phyloP scores from a whole-genome alignment of 2,888 invertebrate genomes.

The Alloplasta piceator region DNA sequence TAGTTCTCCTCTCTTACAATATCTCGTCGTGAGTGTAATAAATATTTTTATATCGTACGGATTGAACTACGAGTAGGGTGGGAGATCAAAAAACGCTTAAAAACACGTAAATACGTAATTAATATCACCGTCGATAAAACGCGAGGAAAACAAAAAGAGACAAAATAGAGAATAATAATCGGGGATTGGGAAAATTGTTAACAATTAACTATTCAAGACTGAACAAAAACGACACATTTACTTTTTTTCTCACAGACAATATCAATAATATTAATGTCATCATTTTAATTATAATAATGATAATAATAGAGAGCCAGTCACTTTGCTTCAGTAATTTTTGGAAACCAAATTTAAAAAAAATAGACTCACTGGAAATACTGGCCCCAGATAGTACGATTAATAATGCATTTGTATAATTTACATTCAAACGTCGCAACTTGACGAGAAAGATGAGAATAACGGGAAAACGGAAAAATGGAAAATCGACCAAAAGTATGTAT shows the following conservation, averaged over 20 bases:
- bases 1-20: background rate
- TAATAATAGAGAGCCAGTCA: constrained; percentile 54
- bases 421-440: constrained; percentile 34
- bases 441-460: constrained; percentile 33
- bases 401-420: constrained; percentile 1
- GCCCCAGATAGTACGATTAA: constrained; percentile 43
- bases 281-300: constrained; percentile 34
- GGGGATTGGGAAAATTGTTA: background rate
- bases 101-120: constrained; percentile 51
- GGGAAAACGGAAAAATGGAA: constrained; percentile 25
- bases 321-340: constrained; percentile 17
- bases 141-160: constrained; percentile 24
- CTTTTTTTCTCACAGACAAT: constrained; percentile 21
- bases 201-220: constrained; percentile 35
- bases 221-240: constrained; percentile 42
- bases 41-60: background rate
- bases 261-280: constrained; percentile 54
- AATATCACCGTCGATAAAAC: constrained; percentile 55
- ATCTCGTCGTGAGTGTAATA: background rate
- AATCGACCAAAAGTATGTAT: constrained; percentile 37
- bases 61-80: constrained; percentile 29
- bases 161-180: background rate
- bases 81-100: constrained; percentile 36
- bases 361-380: constrained; percentile 58
- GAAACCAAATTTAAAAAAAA: constrained; percentile 35